A percentile compares a stretch with the other conserved stretches of the same genome.
Evolutionary conservation across 2,888 invertebrate species (phyloP).

Genomic region (Tolmerus cingulatus): DNA sequence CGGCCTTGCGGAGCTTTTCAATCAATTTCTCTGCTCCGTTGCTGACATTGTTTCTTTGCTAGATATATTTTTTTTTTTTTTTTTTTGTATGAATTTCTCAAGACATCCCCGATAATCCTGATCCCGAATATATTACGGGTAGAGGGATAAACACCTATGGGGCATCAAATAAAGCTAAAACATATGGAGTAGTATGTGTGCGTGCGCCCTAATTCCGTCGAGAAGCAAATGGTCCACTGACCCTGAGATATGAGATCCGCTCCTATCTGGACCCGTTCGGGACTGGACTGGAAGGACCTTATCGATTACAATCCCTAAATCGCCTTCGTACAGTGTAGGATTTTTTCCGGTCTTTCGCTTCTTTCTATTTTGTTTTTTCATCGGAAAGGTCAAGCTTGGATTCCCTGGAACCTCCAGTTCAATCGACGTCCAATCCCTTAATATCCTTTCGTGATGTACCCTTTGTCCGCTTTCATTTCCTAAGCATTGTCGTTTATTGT

Average conservation of each 20-base stretch:
- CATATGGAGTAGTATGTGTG: conserved; percentile 16
- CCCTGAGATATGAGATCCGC: conserved; percentile 11
- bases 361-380: background rate
- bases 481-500: conserved; percentile 38
- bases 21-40: conserved; percentile 35
- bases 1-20: conserved; percentile 27
- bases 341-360: background rate
- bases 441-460: conserved; percentile 21
- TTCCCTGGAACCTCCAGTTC: background rate
- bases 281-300: background rate
- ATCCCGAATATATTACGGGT: conserved; percentile 33
- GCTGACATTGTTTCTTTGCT: conserved; percentile 6
- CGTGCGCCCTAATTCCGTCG: background rate
- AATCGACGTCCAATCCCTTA: conserved; percentile 10
- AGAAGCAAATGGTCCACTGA: conserved; percentile 7
- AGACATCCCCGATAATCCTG: conserved; percentile 17
- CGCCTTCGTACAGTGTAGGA: background rate
- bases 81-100: background rate
- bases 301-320: conserved; percentile 21
- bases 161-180: conserved; percentile 42
- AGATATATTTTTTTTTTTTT: background rate
- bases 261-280: conserved; percentile 21
- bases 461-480: conserved; percentile 37
- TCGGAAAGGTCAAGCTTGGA: conserved; percentile 12
- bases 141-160: conserved; percentile 26